Evolutionary conservation across 2,888 invertebrate genomes (phyloP), one percentile per base, ranked within the genome.

Genomic region (Alloplasta piceator): DNA sequence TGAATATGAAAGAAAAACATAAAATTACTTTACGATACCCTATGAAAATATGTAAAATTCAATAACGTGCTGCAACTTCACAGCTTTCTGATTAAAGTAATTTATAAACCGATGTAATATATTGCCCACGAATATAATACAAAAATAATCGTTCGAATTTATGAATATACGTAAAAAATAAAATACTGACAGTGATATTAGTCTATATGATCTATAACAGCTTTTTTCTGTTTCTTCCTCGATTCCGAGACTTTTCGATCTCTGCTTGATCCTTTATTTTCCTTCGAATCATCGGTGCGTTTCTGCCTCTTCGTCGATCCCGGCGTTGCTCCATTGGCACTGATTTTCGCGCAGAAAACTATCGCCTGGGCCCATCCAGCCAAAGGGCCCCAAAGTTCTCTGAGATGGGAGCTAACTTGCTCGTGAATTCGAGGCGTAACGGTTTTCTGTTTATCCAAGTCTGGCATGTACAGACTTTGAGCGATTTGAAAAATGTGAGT

Each of bases 281-380:
- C 63, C n/a, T 61, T 78, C 0, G 48, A 52, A 38, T 16, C 7
- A 16, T 43, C 12, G 1, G n/a, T 6, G n/a, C 72, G 56, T 75
- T 81, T 80, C n/a, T 68, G 58, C n/a, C 48, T 70, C 7, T 66
- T 75, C 50, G 64, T 12, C 7, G 67, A 71, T 0, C 26, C 14
- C 6, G 16, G 36, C 5, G 16, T 43, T 39, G 61, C 26, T 2
- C 48, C 61, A 36, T 83, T 84, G 6, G 80, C 77, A 79, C 88
- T 90, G 64, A 91, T 89, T 87, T 91, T 91, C 5, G 87, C 87
- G 75, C 87, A 91, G 70, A 91, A 89, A 92, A 95, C 94, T 93
- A 98, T 97, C 66, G 98, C 96, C 92, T 98, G 98, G 9, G 98
- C 98, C 98, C 98, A 98, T 9, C 98, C 98, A 12, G 98, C 98